Percentiles rank a stretch among this genome's conserved stretches.
These are phyloP conservation scores for Dexiosoma caninum DNA, from an alignment of 2,888 invertebrate species.

Conservation along the genomic window DNA sequence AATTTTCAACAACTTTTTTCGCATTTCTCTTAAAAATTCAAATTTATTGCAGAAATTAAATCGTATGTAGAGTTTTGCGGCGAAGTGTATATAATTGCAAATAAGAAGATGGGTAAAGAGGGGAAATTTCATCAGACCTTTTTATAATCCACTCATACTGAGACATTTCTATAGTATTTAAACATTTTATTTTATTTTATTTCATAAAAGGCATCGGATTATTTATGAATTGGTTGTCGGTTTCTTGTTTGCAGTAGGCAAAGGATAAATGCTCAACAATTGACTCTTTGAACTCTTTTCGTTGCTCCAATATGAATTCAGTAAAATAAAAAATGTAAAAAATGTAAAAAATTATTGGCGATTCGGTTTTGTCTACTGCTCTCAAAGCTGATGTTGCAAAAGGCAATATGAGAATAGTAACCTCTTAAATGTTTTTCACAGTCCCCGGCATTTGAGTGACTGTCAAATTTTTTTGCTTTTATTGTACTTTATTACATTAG, in stretches of 20 bases:
- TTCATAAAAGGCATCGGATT: not conserved
- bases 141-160: not conserved
- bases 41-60: too few species aligned
- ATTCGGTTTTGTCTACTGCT: not conserved
- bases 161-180: not conserved
- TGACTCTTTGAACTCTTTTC: constrained; percentile 60
- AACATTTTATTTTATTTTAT: constrained; percentile 15
- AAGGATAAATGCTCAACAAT: constrained; percentile 55
- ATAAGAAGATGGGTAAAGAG: too few species aligned
- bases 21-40: too few species aligned
- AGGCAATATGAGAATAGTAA: not conserved
- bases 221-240: not conserved
- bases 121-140: not conserved
- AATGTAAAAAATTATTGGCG: constrained; percentile 20
- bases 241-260: not conserved
- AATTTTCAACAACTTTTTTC: too few species aligned
- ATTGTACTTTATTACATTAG: not conserved
- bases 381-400: not conserved
- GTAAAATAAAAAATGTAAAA: not conserved
- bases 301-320: not conserved
- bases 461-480: constrained; percentile 14
- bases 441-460: constrained; percentile 21
- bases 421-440: constrained; percentile 1
- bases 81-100: too few species aligned
- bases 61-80: too few species aligned